phyloP scores from a whole-genome alignment of 2,797 vertebrate species.

The Micromesistius poutassou region DNA sequence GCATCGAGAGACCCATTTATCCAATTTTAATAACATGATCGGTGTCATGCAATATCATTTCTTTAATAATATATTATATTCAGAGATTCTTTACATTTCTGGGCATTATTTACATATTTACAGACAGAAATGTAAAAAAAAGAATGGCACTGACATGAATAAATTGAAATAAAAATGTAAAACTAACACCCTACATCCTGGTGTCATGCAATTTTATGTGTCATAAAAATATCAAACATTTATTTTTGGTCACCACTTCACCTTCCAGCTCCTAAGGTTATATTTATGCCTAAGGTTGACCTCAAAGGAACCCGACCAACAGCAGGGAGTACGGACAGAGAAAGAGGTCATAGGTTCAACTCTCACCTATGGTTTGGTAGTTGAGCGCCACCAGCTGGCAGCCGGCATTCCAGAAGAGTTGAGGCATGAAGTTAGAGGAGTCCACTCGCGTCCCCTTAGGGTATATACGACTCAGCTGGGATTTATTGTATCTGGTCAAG shows the following conservation, averaged over 20 bases:
- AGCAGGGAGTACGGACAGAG: background rate
- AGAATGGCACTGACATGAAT: background rate
- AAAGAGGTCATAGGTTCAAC: background rate
- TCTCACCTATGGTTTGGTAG: constrained; percentile 85
- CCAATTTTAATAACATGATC: background rate
- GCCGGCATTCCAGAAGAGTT: constrained; percentile 91
- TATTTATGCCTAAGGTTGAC: background rate
- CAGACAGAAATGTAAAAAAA: background rate
- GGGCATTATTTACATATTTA: background rate
- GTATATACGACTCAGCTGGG: constrained; percentile 90
- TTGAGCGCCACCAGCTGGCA: constrained; percentile 92
- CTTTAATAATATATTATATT: background rate
- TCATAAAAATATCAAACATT: background rate
- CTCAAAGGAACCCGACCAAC: background rate
- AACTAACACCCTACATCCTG: background rate
- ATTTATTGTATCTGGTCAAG: constrained; percentile 85
- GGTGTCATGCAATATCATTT: background rate
- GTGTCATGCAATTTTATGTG: background rate
- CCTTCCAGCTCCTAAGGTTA: background rate
- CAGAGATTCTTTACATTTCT: background rate
- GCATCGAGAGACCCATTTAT: background rate
- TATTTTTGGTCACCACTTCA: background rate
- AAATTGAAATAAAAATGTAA: background rate
- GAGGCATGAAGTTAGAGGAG: constrained; percentile 93
- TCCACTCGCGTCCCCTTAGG: constrained; percentile 93